Percentiles rank a stretch among this genome's conserved stretches.
phyloP scores from a whole-genome alignment of 2,113 vertebrate species.

The Myrmecophaga tridactyla region DNA sequence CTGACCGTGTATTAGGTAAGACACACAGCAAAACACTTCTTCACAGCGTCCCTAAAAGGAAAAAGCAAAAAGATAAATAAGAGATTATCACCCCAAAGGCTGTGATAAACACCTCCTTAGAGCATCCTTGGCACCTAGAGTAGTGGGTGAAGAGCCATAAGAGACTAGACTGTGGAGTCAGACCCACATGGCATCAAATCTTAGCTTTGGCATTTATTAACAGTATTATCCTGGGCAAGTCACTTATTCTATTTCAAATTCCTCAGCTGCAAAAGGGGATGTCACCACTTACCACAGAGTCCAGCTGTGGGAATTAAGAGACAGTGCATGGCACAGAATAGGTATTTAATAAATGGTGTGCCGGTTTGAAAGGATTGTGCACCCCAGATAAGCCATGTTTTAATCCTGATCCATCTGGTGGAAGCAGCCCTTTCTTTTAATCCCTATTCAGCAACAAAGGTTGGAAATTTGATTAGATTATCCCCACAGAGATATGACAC shows the following conservation, averaged over 20 bases:
- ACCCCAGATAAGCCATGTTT: too few species aligned
- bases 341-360: too few species aligned
- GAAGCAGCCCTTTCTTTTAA: too few species aligned
- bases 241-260: background rate
- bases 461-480: too few species aligned
- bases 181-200: background rate
- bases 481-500: too few species aligned
- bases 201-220: too few species aligned
- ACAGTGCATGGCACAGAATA: background rate
- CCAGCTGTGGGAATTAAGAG: background rate
- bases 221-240: background rate
- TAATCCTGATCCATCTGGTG: too few species aligned
- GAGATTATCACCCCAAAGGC: background rate
- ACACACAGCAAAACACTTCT: conserved; percentile 72
- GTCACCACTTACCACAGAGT: background rate
- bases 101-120: background rate
- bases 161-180: background rate
- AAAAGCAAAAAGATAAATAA: background rate
- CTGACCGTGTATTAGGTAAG: background rate
- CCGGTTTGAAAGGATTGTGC: too few species aligned
- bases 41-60: conserved; percentile 71
- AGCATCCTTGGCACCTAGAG: background rate
- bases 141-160: background rate
- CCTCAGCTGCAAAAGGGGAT: background rate
- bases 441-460: too few species aligned